Evolutionary conservation across 2,113 vertebrate species (phyloP).

Genomic region (Salvelinus alpinus): DNA sequence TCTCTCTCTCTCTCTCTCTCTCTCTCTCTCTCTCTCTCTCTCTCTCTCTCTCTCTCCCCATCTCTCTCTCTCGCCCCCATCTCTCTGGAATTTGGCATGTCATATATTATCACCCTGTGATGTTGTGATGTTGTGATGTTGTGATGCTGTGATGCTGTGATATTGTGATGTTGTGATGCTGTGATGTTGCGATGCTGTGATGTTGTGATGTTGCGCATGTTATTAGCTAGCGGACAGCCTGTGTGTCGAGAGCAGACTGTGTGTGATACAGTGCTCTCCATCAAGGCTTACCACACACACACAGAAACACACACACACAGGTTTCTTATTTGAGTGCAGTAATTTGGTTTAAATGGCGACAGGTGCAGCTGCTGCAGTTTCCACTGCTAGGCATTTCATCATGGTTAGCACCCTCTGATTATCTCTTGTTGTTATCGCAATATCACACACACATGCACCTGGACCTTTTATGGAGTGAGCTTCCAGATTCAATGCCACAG

Average conservation of each 20-base stretch:
- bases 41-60: too few species aligned
- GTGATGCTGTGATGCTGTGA: too few species aligned
- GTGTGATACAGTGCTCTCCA: slow-evolving; percentile 41
- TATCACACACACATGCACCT: too few species aligned
- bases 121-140: not conserved
- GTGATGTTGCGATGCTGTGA: too few species aligned
- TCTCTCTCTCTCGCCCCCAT: too few species aligned
- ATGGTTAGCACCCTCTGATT: slow-evolving; percentile 68
- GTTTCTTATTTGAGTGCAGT: slow-evolving; percentile 74
- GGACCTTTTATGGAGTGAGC: not conserved
- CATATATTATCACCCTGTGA: not conserved
- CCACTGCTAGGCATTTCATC: slow-evolving; percentile 70
- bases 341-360: slow-evolving; percentile 74
- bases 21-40: too few species aligned
- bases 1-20: too few species aligned
- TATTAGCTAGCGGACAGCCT: slow-evolving; percentile 41
- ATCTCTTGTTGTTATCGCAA: slow-evolving; percentile 23
- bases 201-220: too few species aligned
- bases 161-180: not conserved
- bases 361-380: slow-evolving; percentile 73
- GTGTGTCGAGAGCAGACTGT: slow-evolving; percentile 48
- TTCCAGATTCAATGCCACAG: too few species aligned
- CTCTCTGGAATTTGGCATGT: too few species aligned
- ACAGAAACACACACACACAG: slow-evolving; percentile 18
- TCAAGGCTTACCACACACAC: not conserved